A percentile compares a stretch with the other conserved stretches of the same genome.
phyloP scores from a whole-genome alignment of 2,113 vertebrate species.

The Albula goreensis region DNA sequence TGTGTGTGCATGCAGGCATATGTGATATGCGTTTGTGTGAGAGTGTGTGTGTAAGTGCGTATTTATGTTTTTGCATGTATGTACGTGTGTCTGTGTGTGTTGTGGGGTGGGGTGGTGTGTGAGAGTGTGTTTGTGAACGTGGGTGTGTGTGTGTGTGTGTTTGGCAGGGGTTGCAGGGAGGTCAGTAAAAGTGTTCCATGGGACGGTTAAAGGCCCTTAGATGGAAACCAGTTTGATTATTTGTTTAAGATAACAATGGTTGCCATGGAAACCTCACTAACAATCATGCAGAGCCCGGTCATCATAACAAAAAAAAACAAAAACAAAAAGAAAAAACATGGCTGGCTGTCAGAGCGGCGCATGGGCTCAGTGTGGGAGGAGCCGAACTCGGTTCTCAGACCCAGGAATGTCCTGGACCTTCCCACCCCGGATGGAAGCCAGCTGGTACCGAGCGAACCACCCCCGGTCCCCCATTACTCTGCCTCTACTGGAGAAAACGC shows the following conservation, averaged over 20 bases:
- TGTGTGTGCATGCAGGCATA: no score
- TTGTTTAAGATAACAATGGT: constrained; percentile 10
- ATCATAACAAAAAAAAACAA: background rate
- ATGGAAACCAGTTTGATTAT: constrained; percentile 2
- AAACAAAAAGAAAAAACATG: background rate
- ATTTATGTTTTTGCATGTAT: no score
- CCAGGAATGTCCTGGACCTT: background rate
- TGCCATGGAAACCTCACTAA: background rate
- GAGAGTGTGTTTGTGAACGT: background rate
- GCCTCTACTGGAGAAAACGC: background rate
- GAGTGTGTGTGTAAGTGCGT: no score
- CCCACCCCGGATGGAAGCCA: background rate
- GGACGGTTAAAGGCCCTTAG: background rate
- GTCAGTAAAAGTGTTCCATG: background rate
- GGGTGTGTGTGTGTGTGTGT: background rate
- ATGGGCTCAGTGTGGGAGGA: background rate
- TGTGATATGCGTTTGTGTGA: no score
- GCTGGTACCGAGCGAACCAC: background rate
- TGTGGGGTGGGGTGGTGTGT: background rate
- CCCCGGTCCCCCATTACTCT: background rate
- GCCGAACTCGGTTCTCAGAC: background rate
- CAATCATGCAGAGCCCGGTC: background rate
- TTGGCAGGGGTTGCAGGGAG: background rate
- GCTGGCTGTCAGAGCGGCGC: background rate
- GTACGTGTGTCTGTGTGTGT: background rate